These are phyloP conservation scores for Elephantulus edwardii DNA, from an alignment of 2,113 vertebrate species.

Conservation along the genomic window DNA sequence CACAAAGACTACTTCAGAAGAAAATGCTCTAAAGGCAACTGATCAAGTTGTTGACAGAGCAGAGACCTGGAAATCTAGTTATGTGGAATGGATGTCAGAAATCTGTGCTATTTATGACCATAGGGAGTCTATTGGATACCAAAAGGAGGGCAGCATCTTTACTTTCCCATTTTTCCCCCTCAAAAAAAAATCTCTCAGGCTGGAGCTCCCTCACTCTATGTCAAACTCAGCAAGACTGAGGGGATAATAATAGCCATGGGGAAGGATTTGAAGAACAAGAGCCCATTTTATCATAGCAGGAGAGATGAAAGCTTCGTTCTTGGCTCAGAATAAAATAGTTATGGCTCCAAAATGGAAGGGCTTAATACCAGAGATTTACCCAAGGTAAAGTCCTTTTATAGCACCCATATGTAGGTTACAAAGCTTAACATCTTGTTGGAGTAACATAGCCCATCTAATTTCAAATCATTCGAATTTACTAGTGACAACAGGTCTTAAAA, in stretches of 20 bases:
- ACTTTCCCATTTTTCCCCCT: conserved; percentile 36
- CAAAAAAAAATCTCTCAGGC: conserved; percentile 35
- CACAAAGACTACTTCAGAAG: conserved; percentile 58
- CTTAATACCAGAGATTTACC: not conserved
- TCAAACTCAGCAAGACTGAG: conserved; percentile 56
- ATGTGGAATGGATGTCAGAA: conserved; percentile 36
- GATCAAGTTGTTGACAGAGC: conserved; percentile 55
- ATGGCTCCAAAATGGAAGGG: conserved; percentile 4
- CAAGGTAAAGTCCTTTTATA: conserved; percentile 22
- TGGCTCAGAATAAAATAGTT: not conserved
- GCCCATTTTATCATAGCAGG: conserved; percentile 36
- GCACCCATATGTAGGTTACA: not conserved
- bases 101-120: conserved; percentile 58
- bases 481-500: not conserved
- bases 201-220: conserved; percentile 52
- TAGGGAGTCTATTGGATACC: conserved; percentile 36
- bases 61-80: conserved; percentile 65
- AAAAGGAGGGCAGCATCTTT: conserved; percentile 48
- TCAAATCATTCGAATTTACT: not conserved
- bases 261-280: conserved; percentile 53
- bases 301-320: conserved; percentile 44
- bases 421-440: not conserved
- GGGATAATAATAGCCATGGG: not conserved
- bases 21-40: conserved; percentile 61
- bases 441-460: not conserved